These are phyloP conservation scores for Poeciliopsis turneri DNA, from an alignment of 2,797 vertebrate genomes.

Conservation along the genomic window DNA sequence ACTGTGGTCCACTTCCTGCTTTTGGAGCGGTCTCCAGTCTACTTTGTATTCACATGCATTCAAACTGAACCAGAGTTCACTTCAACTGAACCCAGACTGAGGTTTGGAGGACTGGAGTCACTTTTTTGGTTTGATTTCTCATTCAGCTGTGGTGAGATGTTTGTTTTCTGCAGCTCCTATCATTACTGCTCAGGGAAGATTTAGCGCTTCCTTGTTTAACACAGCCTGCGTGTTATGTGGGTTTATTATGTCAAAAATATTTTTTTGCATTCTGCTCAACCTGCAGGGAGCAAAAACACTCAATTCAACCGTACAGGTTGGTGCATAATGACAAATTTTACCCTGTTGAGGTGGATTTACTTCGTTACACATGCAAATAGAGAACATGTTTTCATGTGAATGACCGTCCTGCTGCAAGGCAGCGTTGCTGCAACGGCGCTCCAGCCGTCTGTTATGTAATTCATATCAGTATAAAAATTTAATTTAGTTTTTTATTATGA, in stretches of 20 bases:
- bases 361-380: no score
- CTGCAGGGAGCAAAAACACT: neutral
- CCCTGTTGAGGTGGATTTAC: no score
- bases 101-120: no score
- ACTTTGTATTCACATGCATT: neutral
- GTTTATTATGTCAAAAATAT: neutral
- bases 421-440: no score
- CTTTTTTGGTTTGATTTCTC: neutral
- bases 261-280: neutral
- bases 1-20: neutral
- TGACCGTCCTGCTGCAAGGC: no score
- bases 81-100: no score
- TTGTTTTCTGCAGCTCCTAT: conserved; percentile 1
- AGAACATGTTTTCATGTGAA: no score
- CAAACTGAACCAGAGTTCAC: neutral
- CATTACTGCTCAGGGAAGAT: conserved; percentile 36
- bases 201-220: conserved; percentile 14
- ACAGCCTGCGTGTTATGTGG: neutral
- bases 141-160: conserved; percentile 13
- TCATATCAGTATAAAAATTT: neutral
- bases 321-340: no score
- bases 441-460: neutral
- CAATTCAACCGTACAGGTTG: neutral
- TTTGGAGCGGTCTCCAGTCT: neutral
- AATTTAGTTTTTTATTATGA: neutral